Evolutionary conservation across 2,797 vertebrate genomes (phyloP).

Genomic region (Crocidura indochinensis): DNA sequence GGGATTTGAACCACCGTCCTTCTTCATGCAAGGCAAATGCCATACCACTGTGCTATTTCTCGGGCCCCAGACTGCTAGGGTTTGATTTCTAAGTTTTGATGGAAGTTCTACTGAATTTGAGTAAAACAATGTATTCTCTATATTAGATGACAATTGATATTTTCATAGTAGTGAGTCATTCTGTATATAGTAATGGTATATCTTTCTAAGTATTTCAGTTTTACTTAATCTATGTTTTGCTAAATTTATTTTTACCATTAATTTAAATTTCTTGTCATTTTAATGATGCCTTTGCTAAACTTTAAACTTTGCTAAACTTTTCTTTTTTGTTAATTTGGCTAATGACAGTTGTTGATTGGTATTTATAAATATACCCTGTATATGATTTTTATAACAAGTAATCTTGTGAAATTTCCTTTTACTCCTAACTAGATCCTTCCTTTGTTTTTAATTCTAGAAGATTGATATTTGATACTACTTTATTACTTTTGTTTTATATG

Average conservation of each 20-base stretch:
- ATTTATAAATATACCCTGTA: constrained; percentile 21
- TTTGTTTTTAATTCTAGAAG: constrained; percentile 27
- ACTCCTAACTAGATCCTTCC: constrained; percentile 5
- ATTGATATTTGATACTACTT: constrained; percentile 28
- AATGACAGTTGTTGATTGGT: constrained; percentile 24
- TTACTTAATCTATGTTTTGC: constrained; percentile 30
- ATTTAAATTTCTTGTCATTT: neutral
- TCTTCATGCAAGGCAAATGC: too few species aligned
- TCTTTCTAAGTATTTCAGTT: neutral
- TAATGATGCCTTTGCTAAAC: too few species aligned
- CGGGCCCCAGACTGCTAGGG: too few species aligned
- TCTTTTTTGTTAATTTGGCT: neutral
- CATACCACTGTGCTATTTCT: too few species aligned
- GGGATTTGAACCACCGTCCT: too few species aligned
- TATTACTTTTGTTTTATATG: neutral
- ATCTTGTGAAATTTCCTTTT: constrained; percentile 41
- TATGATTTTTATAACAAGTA: constrained; percentile 1
- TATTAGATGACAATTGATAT: neutral
- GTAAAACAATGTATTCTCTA: neutral
- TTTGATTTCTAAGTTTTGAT: neutral
- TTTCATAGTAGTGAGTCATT: neutral
- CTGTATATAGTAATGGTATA: too few species aligned
- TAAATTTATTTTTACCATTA: constrained; percentile 32
- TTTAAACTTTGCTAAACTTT: too few species aligned
- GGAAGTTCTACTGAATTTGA: neutral